Percentiles rank a stretch among this genome's conserved stretches.
phyloP scores from a whole-genome alignment of 2,888 invertebrate species.

The Beris morrisii region DNA sequence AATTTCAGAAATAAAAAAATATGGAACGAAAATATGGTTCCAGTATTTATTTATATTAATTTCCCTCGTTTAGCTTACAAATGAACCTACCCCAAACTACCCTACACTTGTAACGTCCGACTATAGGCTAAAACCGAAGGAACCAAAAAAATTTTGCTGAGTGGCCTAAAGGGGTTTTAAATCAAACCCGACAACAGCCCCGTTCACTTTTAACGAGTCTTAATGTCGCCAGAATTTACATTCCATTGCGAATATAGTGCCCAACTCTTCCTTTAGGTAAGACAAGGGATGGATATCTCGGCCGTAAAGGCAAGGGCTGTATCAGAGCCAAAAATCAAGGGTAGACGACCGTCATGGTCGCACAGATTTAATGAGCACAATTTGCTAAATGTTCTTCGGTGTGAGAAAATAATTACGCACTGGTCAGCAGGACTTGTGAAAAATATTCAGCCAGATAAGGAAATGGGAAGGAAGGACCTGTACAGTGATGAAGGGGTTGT shows the following conservation, averaged over 20 bases:
- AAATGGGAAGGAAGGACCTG: neutral
- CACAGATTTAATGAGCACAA: slow-evolving; percentile 31
- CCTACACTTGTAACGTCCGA: no score
- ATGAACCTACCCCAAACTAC: no score
- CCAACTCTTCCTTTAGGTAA: slow-evolving; percentile 12
- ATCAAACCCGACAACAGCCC: slow-evolving; percentile 25
- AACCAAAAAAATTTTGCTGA: slow-evolving; percentile 28
- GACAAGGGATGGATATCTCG: slow-evolving; percentile 17
- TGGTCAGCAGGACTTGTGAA: slow-evolving; percentile 29
- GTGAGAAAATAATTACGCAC: slow-evolving; percentile 30
- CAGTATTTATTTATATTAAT: no score
- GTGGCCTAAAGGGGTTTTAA: slow-evolving; percentile 27
- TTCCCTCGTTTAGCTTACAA: no score
- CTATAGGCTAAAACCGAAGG: neutral
- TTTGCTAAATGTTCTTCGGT: slow-evolving; percentile 25
- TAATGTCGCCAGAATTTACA: slow-evolving; percentile 31
- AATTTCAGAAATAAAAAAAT: no score
- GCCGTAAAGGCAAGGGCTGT: neutral
- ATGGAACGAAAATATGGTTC: no score
- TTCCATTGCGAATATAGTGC: slow-evolving; percentile 19
- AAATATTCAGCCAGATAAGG: slow-evolving; percentile 14
- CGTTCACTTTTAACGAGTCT: slow-evolving; percentile 23
- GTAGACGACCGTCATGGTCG: slow-evolving; percentile 9
- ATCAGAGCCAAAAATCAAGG: no score
- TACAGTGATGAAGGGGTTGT: neutral